phyloP scores from a whole-genome alignment of 2,888 invertebrate species.

The Blastobasis adustella region DNA sequence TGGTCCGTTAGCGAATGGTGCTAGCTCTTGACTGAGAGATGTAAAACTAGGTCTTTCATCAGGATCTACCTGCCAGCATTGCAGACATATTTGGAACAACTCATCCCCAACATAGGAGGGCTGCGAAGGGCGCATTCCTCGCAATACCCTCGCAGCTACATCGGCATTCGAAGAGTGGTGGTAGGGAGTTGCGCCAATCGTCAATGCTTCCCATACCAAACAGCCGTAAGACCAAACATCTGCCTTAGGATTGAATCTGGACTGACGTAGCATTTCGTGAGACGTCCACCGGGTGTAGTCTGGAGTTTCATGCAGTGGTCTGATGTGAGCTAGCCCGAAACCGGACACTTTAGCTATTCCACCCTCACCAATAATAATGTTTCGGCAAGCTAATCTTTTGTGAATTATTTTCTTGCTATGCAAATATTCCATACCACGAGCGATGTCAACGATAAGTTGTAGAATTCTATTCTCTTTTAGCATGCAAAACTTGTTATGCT shows the following conservation, averaged over 20 bases:
- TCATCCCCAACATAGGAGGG: slow-evolving; percentile 84
- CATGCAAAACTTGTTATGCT: slow-evolving; percentile 73
- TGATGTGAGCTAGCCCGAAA: slow-evolving; percentile 82
- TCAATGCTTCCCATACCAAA: slow-evolving; percentile 87
- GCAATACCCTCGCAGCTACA: slow-evolving; percentile 78
- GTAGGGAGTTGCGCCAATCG: slow-evolving; percentile 87
- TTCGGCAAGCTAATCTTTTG: slow-evolving; percentile 82
- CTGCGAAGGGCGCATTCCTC: slow-evolving; percentile 83
- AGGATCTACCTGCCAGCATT: slow-evolving; percentile 89
- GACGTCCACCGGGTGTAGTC: slow-evolving; percentile 88
- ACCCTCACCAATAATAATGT: slow-evolving; percentile 78
- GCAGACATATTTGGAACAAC: slow-evolving; percentile 86
- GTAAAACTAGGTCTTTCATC: slow-evolving; percentile 85
- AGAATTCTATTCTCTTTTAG: slow-evolving; percentile 78
- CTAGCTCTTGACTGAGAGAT: slow-evolving; percentile 69
- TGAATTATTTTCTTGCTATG: slow-evolving; percentile 81
- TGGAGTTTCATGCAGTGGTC: slow-evolving; percentile 76
- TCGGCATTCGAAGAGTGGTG: slow-evolving; percentile 80
- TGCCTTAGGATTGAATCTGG: slow-evolving; percentile 80
- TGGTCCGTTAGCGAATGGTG: slow-evolving; percentile 44
- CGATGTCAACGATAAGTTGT: slow-evolving; percentile 79
- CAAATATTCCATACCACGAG: slow-evolving; percentile 82
- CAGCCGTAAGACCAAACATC: slow-evolving; percentile 91
- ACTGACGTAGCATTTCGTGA: slow-evolving; percentile 83
- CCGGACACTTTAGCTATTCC: slow-evolving; percentile 83